These are phyloP conservation scores for Corynorhinus townsendii DNA, from an alignment of 2,113 vertebrate genomes.

Conservation along the genomic window DNA sequence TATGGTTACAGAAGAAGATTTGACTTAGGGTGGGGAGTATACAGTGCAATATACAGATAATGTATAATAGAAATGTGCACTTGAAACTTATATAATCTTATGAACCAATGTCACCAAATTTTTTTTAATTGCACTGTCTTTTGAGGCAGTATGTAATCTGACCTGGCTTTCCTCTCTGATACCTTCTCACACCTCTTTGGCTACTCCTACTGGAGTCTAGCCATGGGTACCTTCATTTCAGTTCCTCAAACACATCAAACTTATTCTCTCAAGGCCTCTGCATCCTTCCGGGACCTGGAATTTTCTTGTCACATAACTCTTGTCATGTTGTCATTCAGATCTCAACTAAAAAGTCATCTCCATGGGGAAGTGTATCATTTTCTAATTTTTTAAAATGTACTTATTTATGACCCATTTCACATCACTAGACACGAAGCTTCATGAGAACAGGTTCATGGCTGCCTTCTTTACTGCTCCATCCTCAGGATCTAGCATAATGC, in stretches of 20 bases:
- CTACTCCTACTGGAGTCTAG: rapidly evolving
- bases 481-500: not conserved
- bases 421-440: not conserved
- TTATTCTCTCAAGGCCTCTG: not conserved
- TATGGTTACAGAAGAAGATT: not conserved
- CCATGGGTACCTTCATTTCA: not conserved
- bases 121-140: not conserved
- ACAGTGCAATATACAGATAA: not conserved
- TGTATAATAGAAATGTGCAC: not conserved
- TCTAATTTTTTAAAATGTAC: not conserved
- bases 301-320: not conserved
- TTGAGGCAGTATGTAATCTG: not conserved
- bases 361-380: not conserved
- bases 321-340: not conserved
- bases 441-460: not conserved
- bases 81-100: not conserved
- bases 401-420: not conserved
- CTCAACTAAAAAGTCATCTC: not conserved
- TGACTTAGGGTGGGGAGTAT: not conserved
- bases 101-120: not conserved
- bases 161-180: not conserved
- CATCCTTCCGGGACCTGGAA: not conserved
- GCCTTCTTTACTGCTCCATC: not conserved
- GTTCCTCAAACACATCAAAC: not conserved
- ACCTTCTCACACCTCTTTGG: not conserved